Base-by-base conservation (phyloP, 2,888 invertebrate species). In the Machimus atricapillus region DNA sequence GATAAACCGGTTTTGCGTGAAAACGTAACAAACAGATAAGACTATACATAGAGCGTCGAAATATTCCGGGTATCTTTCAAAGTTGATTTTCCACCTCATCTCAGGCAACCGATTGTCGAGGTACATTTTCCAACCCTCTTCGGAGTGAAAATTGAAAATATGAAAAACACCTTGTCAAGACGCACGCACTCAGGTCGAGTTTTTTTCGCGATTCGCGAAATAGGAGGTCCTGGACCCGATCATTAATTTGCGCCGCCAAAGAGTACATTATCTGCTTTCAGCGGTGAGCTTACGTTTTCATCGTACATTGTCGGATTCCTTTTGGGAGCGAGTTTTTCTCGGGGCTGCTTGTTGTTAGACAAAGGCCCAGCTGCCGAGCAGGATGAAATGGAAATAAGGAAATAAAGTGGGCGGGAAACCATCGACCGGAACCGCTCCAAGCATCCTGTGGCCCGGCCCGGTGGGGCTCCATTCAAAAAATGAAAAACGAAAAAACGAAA, bases 211-310 rank as follows among this genome's bases (percentile, higher is more conserved):
- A 78, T 78, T 12, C 76, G 76, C 76, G 76, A 7, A 76, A 16
- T 34, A 76, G 5, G 76, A 0, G 23, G 23, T 5, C 23, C 43
- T 37, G 14, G 23, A 46, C 43, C 37, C 46, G 37, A 78, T 78
- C 78, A 78, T 78, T 78, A 78, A 78, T 78, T 78, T 78, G 43
- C 40, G 40, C 43, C 23, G 78, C 78, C 78, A 78, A 23, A 16
- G n/a, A 78, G 78, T 78, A 78, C 78, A 78, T 78, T 78, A 78
- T 78, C 43, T 78, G 37, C 43, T 78, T 78, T 78, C 78, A 40
- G 40, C 19, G 23, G 12, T 1, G 40, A 78, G 46, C 78, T 78
- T 46, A 78, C 78, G 5, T 19, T 78, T 78, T 78, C 78, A 78
- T 78, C 78, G 37, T 78, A 27, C 23, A 78, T 78, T 78, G 78